Base-by-base conservation (phyloP, 2,888 invertebrate genomes). In the Caenorhabditis afra region DNA sequence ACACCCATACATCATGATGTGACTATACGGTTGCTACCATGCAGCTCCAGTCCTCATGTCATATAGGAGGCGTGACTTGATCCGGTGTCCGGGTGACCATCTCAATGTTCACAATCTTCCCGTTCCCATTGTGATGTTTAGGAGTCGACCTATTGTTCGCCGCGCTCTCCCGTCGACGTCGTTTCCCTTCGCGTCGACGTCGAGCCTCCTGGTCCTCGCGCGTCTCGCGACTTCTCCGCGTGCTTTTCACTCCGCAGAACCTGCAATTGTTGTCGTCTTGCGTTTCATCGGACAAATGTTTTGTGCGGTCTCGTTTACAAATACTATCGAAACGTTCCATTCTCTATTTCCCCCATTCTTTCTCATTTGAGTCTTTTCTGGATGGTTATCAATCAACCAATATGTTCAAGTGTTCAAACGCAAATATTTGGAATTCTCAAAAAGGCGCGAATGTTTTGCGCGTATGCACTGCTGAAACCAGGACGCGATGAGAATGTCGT, bases 41-140 rank as follows among this genome's bases (percentile, higher is more conserved):
- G 52, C 74, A 74, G 58, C 68, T 68, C 79, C 79, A 79, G 79
- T 59, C 65, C 57, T 79, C 70, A 79, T 74, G 74, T 79, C 79
- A 79, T 74, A 79, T 61, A 22, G 79, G 74, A 20, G 79, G 55
- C 23, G 67, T 37, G 37, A 50, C 35, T 37, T 62, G 18, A n/a
- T 67, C 70, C n/a, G 59, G 16, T 22, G 49, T 22, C n/a, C 41
- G 47, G 18, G 58, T 58, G 10, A 74, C 67, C 64, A 74, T 66
- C 23, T 74, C 79, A 39, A 74, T 50, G 50, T 74, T 68, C 44
- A 68, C 64, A 4, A 68, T n/a, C 23, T 74, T 79, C 10, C 79
- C 74, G 53, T 74, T 78, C 12, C 58, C 73, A 29, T 53, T 61
- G 37, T 66, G 61, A 4, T 49, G 35, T 41, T 78, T 71, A 8